phyloP scores from a whole-genome alignment of 2,888 invertebrate species.

The Coecobrya sp. region DNA sequence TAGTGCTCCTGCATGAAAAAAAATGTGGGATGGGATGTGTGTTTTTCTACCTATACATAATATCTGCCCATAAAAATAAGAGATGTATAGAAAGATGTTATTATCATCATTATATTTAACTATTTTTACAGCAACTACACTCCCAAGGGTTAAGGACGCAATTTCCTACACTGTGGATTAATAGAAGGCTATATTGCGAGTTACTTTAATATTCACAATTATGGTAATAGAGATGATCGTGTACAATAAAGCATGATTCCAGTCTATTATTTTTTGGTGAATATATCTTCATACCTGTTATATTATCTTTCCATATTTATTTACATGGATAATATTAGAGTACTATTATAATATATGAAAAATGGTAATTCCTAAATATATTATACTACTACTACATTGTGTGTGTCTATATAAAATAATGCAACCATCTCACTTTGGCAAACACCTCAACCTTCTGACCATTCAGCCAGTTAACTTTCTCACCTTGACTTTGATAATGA shows the following conservation, averaged over 20 bases:
- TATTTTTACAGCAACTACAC: conserved; percentile 42
- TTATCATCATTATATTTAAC: conserved; percentile 17
- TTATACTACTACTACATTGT: conserved; percentile 15
- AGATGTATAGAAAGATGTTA: neutral
- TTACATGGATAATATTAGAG: neutral
- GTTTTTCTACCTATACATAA: neutral
- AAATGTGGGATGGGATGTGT: neutral
- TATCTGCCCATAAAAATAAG: neutral
- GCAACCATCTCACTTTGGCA: conserved; percentile 72
- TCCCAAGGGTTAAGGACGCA: conserved; percentile 82
- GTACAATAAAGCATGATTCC: conserved; percentile 42
- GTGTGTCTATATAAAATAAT: conserved; percentile 19
- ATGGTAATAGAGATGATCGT: conserved; percentile 54
- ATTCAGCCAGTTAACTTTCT: conserved; percentile 82
- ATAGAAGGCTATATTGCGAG: conserved; percentile 68
- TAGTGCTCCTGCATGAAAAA: neutral
- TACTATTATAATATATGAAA: neutral
- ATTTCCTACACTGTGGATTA: conserved; percentile 72
- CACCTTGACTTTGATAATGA: conserved; percentile 83
- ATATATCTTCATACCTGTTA: neutral
- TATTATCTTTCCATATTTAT: neutral
- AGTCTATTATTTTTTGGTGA: conserved; percentile 33
- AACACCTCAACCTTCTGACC: conserved; percentile 82
- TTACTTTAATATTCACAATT: conserved; percentile 59
- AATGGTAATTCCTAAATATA: conserved; percentile 39